These are phyloP conservation scores for Solea senegalensis DNA, from an alignment of 2,113 vertebrate species.

Conservation along the genomic window DNA sequence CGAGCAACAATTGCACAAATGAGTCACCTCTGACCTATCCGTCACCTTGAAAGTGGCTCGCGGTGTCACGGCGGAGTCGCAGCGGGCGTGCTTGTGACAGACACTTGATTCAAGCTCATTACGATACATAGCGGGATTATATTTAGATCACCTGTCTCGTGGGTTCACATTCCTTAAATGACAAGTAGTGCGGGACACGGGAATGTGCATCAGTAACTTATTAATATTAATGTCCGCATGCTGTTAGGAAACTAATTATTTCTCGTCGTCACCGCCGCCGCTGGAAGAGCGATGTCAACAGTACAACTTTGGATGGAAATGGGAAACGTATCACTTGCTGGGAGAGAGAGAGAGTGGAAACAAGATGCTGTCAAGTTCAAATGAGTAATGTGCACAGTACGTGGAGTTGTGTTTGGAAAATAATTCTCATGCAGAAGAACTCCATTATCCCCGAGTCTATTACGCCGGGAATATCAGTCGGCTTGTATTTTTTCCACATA, in stretches of 20 bases:
- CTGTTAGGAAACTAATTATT: conserved; percentile 77
- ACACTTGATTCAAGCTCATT: conserved; percentile 78
- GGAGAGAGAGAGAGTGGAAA: conserved; percentile 35
- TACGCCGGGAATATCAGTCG: conserved; percentile 39
- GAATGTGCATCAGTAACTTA: conserved; percentile 63
- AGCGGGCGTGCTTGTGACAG: conserved; percentile 54
- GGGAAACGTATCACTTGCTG: conserved; percentile 41
- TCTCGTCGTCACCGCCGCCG: conserved; percentile 2
- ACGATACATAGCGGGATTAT: conserved; percentile 45
- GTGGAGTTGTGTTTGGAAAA: conserved; percentile 36
- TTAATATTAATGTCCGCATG: conserved; percentile 77
- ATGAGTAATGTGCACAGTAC: conserved; percentile 39
- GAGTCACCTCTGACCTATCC: conserved; percentile 74
- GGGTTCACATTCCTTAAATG: conserved; percentile 72
- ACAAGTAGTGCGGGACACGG: conserved; percentile 71
- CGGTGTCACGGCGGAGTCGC: conserved; percentile 54
- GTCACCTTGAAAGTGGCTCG: conserved; percentile 48
- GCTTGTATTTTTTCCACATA: conserved; percentile 29
- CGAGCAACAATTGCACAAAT: conserved; percentile 65
- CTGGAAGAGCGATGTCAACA: conserved; percentile 66
- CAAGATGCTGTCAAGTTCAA: conserved; percentile 58
- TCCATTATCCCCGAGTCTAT: conserved; percentile 62
- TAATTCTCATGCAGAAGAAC: conserved; percentile 48
- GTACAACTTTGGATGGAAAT: conserved; percentile 57
- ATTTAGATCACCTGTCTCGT: conserved; percentile 72